Base-by-base conservation (phyloP, 2,113 vertebrate species). In the Lasiurus borealis region DNA sequence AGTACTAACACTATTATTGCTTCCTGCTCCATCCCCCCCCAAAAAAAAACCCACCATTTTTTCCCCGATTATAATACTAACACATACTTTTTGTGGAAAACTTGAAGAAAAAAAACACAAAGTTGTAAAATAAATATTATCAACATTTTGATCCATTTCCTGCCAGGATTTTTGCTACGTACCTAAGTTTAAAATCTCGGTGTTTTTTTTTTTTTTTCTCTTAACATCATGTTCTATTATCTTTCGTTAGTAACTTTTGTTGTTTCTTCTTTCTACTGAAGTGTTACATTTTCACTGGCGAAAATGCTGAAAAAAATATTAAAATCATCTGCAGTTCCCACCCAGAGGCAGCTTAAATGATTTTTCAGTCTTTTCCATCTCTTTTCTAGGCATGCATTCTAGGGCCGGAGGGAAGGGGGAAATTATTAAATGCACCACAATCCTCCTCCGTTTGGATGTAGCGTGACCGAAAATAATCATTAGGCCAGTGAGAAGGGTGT, bases 241-340 rank as follows among this genome's bases (percentile, higher is more conserved):
- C 27, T 31, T 50, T 88, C 40, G 5, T 90, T 91, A 78, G 44
- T 78, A 77, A 64, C 50, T 48, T 12, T 6, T 34, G 46, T 18
- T 64, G 31, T 87, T 93, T 84, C 77, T 68, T 69, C 31, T 71
- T 88, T 77, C 83, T 85, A 57, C 13, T 72, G 34, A 85, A 52
- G 13, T 48, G 77, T 50, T 68, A 82, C 11, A 34, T 73, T 76
- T 92, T 85, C 68, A 31, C 31, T 72, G 48, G 76, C 83, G 54
- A 85, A 94, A 78, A 87, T 90, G 68, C 25, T 77, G 46, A 62
- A 73, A 85, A 10, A 10, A 27, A 88, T 78, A 44, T 48, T 71
- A 52, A 78, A 81, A 69, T 31, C 27, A 80, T 59, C 68, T 85
- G n/a, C 46, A 82, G 68, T 82, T 66, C 59, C 34, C 73, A 72